phyloP scores from a whole-genome alignment of 2,888 invertebrate species.

The Marasmarcha lunaedactyla region DNA sequence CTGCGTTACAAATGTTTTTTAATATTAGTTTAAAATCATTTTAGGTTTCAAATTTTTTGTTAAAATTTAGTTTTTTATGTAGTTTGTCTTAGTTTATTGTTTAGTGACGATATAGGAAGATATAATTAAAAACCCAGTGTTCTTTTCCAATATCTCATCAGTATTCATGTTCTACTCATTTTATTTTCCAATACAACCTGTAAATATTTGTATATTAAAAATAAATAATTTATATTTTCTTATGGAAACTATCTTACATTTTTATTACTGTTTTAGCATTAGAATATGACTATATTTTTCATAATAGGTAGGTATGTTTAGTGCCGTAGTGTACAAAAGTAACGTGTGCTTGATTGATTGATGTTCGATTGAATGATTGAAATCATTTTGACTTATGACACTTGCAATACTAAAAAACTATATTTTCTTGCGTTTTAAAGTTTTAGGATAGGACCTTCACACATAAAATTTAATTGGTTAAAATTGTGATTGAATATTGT shows the following conservation, averaged over 20 bases:
- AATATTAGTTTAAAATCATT: too few relatives aligned
- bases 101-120: too few relatives aligned
- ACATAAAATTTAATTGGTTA: too few relatives aligned
- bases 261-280: not conserved
- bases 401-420: conserved; percentile 39
- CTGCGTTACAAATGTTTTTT: too few relatives aligned
- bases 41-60: too few relatives aligned
- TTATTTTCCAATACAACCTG: conserved; percentile 19
- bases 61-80: too few relatives aligned
- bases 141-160: conserved; percentile 28
- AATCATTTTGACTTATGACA: conserved; percentile 38
- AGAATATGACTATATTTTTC: not conserved
- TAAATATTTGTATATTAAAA: conserved; percentile 38
- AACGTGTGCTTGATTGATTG: conserved; percentile 15
- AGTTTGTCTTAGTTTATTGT: too few relatives aligned
- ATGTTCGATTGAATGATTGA: conserved; percentile 26
- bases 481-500: too few relatives aligned
- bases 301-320: conserved; percentile 5
- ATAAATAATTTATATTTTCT: conserved; percentile 54
- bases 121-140: conserved; percentile 37
- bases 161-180: conserved; percentile 40
- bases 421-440: too few relatives aligned
- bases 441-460: too few relatives aligned
- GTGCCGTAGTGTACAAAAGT: conserved; percentile 8
- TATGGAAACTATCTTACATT: conserved; percentile 35